phyloP scores from a whole-genome alignment of 2,888 invertebrate genomes.

The Drosophila antonietae region DNA sequence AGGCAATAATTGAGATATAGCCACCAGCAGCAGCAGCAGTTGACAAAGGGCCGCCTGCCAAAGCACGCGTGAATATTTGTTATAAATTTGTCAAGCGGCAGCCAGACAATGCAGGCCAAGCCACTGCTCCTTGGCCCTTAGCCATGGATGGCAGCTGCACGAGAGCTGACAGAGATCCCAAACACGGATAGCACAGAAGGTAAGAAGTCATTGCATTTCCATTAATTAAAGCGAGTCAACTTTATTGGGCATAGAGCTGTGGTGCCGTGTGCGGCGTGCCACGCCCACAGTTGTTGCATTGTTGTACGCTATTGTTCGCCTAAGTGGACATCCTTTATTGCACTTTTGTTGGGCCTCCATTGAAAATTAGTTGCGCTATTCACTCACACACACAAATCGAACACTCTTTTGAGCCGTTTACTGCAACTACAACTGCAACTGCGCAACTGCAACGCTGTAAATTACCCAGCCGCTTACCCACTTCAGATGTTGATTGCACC shows the following conservation, averaged over 20 bases:
- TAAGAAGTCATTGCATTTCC: conserved; percentile 73
- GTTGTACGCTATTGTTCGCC: conserved; percentile 56
- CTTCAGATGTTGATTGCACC: conserved; percentile 71
- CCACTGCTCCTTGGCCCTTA: conserved; percentile 12
- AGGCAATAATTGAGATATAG: conserved; percentile 73
- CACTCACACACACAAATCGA: conserved; percentile 42
- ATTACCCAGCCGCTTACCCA: conserved; percentile 53
- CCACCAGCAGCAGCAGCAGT: conserved; percentile 21
- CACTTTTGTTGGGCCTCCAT: conserved; percentile 71
- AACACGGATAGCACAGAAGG: conserved; percentile 54
- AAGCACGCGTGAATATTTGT: conserved; percentile 81
- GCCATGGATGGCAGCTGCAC: conserved; percentile 35
- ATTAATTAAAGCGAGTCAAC: conserved; percentile 71
- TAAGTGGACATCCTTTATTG: conserved; percentile 80
- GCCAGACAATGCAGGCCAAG: conserved; percentile 39
- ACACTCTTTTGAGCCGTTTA: conserved; percentile 16
- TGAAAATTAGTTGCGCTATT: conserved; percentile 81
- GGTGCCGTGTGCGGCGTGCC: conserved; percentile 42
- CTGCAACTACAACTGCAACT: conserved; percentile 27
- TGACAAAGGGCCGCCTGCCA: conserved; percentile 69
- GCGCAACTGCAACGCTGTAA: conserved; percentile 53
- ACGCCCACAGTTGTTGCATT: conserved; percentile 57
- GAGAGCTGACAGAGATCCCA: conserved; percentile 42
- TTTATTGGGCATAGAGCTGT: conserved; percentile 60
- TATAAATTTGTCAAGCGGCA: conserved; percentile 76